phyloP scores from a whole-genome alignment of 2,797 vertebrate genomes.

The Sebastes matsubarae region DNA sequence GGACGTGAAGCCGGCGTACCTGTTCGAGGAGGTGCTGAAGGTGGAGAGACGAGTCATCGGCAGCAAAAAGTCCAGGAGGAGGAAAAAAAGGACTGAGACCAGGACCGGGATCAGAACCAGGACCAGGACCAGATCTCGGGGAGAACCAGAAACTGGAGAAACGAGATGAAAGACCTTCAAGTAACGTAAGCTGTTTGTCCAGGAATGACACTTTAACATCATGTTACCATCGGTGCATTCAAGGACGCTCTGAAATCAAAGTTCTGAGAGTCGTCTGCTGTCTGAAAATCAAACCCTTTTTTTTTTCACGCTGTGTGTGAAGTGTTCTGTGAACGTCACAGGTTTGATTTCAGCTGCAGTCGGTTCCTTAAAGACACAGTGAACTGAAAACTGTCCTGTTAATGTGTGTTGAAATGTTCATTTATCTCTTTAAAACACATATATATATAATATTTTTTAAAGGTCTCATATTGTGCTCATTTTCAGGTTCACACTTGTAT shows the following conservation, averaged over 20 bases:
- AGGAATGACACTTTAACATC: background rate
- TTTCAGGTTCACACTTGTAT: too few species aligned
- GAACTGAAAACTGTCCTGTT: background rate
- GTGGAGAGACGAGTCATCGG: slow-evolving; percentile 79
- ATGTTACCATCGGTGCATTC: background rate
- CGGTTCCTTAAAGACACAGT: too few species aligned
- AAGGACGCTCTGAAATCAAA: background rate
- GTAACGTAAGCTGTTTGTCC: background rate
- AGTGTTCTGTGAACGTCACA: too few species aligned
- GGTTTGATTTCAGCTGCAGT: too few species aligned
- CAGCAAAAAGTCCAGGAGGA: too few species aligned
- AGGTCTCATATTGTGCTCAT: fast-evolving
- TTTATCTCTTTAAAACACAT: background rate
- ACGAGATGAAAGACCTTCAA: background rate
- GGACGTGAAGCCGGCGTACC: slow-evolving; percentile 72
- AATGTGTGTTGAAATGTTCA: background rate
- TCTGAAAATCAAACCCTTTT: too few species aligned
- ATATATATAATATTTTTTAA: background rate
- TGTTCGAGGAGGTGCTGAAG: slow-evolving; percentile 86
- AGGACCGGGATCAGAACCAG: background rate
- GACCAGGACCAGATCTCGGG: background rate
- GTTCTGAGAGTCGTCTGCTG: too few species aligned
- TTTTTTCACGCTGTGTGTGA: too few species aligned
- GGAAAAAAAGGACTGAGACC: background rate
- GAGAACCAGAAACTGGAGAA: background rate